Base-by-base conservation (phyloP, 92 coral and sea anemone genomes). In the Actinostola sp. region DNA sequence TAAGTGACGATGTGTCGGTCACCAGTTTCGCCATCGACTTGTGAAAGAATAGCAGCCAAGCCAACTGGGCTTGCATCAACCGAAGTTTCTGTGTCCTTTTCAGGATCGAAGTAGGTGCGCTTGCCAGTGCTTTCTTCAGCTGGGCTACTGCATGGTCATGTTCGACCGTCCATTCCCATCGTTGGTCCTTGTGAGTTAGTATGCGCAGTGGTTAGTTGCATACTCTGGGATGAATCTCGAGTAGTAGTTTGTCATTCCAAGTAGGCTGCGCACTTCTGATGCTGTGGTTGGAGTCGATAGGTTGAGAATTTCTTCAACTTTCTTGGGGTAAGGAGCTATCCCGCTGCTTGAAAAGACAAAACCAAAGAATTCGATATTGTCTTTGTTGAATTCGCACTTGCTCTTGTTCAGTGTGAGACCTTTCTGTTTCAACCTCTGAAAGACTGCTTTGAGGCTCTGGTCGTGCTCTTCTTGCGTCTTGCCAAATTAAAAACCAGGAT, bases 191-290 rank as follows among this genome's bases (percentile, higher is more conserved):
- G 42, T 60, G 34, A 60, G 66, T 42, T 60, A 39, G 77, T 30
- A 39, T 60, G 54, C n/a, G n/a, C 1, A 66, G 35, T 19, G 57
- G 71, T 50, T 69, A 2, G 82, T 85, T 9, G 79, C 85, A 23
- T 79, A 79, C n/a, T 52, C 61, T 48, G 52, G 62, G 17, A 85
- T 66, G 70, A 73, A 72, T 43, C 81, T 50, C 16, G 83, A 53
- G 56, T 71, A 73, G 67, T 72, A 78, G 48, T 83, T 67, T 2
- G 86, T 69, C 89, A 82, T 78, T 25, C 92, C 83, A 13, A 78
- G 86, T 49, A 88, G 26, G 63, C 92, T 82, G 16, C 86, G 69
- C 33, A 83, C 80, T 30, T 72, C 83, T 15, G 83, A 45, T 8
- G 76, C 78, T 67, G 79, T 54, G 20, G 67, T 56, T n/a, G 72